Conservation (phyloP, 2,113 vertebrate genomes). For the Alethe castanea region DNA sequence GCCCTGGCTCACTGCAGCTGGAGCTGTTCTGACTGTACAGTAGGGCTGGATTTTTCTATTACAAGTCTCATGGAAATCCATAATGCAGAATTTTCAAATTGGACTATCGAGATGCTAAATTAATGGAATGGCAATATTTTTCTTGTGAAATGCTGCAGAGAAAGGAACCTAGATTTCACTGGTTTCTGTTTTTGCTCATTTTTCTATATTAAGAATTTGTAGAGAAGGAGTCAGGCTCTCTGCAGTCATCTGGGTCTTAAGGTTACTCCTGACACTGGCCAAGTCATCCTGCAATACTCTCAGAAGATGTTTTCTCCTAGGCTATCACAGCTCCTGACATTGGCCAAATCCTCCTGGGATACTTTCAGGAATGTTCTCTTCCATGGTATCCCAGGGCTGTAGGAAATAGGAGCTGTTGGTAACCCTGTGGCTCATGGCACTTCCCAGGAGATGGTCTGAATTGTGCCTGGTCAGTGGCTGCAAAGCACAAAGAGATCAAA, state of each 20-base stretch:
- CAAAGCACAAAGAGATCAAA: not conserved
- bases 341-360: not conserved
- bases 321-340: not conserved
- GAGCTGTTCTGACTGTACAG: not conserved
- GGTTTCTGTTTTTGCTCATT: not conserved
- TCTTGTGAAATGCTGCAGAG: not conserved
- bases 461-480: not conserved
- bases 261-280: not conserved
- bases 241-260: not conserved
- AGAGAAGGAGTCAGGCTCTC: not conserved
- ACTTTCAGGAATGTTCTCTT: not conserved
- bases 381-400: not conserved
- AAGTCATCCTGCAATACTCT: not conserved
- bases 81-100: not conserved
- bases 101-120: not conserved
- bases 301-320: not conserved
- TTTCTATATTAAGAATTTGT: not conserved
- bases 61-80: not conserved
- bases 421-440: not conserved
- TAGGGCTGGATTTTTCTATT: not conserved
- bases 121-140: not conserved
- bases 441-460: not conserved
- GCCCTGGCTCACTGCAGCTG: not conserved
- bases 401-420: not conserved
- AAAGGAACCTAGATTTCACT: not conserved